A percentile compares a stretch with the other conserved stretches of the same genome.
Conservation (phyloP, 2,797 vertebrate genomes). For the Sarcophilus harrisii region DNA sequence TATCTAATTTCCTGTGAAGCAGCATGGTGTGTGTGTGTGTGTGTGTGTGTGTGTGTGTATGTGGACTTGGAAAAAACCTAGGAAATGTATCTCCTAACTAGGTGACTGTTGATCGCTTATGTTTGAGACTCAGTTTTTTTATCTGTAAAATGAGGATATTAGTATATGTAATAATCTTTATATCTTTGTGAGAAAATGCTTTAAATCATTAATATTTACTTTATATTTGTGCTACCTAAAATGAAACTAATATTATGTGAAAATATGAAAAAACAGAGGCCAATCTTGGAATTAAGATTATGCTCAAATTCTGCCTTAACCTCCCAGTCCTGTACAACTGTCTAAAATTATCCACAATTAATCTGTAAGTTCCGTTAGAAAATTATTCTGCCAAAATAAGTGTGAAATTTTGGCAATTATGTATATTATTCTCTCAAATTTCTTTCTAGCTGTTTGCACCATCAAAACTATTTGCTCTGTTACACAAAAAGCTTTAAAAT, state of each 20-base stretch:
- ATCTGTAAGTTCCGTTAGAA: background rate
- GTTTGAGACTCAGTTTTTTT: background rate
- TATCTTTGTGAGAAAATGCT: background rate
- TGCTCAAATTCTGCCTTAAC: background rate
- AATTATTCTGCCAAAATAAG: background rate
- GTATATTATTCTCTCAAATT: slow-evolving; percentile 1
- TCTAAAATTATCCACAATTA: background rate
- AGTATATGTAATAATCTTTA: background rate
- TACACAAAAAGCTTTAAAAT: background rate
- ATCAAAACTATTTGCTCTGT: slow-evolving; percentile 3
- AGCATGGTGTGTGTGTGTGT: background rate
- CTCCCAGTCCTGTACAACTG: background rate
- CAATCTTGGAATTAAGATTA: background rate
- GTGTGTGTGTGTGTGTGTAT: background rate
- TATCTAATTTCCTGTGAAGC: background rate
- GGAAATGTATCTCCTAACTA: background rate
- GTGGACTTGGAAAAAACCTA: background rate
- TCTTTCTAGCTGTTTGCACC: slow-evolving; percentile 36
- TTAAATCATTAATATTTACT: background rate
- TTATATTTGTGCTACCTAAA: background rate
- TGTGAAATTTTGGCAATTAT: background rate
- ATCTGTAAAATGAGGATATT: background rate
- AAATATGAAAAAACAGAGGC: background rate
- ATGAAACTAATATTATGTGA: background rate
- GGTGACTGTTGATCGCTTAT: background rate